A percentile compares a stretch with the other conserved stretches of the same genome.
phyloP scores from a whole-genome alignment of 2,113 vertebrate genomes.

The Mugil cephalus region DNA sequence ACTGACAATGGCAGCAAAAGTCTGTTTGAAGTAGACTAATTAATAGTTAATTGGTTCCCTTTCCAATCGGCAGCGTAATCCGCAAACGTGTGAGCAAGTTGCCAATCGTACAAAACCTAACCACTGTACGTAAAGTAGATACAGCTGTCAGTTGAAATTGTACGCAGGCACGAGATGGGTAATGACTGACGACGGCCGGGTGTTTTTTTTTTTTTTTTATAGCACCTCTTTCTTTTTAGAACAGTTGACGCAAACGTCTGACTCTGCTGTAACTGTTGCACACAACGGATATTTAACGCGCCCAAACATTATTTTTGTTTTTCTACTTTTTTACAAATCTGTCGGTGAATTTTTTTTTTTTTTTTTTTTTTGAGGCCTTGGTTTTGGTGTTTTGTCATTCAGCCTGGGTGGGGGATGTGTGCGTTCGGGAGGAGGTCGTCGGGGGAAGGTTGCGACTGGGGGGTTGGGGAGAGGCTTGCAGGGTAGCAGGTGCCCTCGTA shows the following conservation, averaged over 20 bases:
- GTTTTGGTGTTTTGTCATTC: constrained; percentile 59
- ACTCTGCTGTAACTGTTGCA: constrained; percentile 7
- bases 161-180: constrained; percentile 65
- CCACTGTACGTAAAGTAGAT: constrained; percentile 68
- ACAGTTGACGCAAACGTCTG: constrained; percentile 42
- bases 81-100: constrained; percentile 68
- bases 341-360: constrained; percentile 27
- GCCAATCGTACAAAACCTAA: constrained; percentile 72
- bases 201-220: constrained; percentile 46
- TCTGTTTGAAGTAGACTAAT: constrained; percentile 81
- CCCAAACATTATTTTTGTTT: not conserved
- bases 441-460: constrained; percentile 24
- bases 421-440: not conserved
- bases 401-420: constrained; percentile 40
- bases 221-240: constrained; percentile 22
- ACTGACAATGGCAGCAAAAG: constrained; percentile 76
- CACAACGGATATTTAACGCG: constrained; percentile 13
- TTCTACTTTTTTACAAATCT: not conserved
- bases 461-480: constrained; percentile 60
- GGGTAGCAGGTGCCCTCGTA: constrained; percentile 77
- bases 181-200: constrained; percentile 61
- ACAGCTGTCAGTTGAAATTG: constrained; percentile 74
- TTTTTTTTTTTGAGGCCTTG: not conserved
- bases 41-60: constrained; percentile 84
- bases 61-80: constrained; percentile 72